phyloP scores from a whole-genome alignment of 2,113 vertebrate genomes.

The Haliaeetus leucogaster region DNA sequence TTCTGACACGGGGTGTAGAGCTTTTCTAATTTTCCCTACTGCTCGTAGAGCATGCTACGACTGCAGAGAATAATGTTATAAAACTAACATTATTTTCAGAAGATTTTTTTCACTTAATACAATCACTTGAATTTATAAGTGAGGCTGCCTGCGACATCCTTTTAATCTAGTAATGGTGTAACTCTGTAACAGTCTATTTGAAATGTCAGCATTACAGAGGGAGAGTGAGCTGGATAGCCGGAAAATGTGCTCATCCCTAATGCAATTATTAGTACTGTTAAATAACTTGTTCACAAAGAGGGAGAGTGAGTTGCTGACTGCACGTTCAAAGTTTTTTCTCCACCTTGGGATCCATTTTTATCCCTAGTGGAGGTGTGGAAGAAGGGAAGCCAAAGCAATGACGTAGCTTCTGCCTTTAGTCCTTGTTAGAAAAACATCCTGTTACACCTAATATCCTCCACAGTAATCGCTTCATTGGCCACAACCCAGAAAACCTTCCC shows the following conservation, averaged over 20 bases:
- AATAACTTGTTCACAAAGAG: neutral
- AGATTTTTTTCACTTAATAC: neutral
- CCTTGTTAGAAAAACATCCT: conserved; percentile 32
- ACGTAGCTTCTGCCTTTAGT: conserved; percentile 12
- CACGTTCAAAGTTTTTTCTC: neutral
- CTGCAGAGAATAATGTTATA: neutral
- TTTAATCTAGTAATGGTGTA: conserved; percentile 50
- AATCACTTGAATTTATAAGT: neutral
- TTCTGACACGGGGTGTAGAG: neutral
- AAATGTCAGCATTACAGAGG: neutral
- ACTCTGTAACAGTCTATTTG: neutral
- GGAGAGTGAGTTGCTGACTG: neutral
- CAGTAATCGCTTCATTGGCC: neutral
- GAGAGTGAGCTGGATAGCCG: neutral
- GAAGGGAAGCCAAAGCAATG: conserved; percentile 42
- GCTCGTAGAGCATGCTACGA: neutral
- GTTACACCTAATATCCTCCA: neutral
- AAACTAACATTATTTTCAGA: neutral
- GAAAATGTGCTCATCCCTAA: conserved; percentile 28
- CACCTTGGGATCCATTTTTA: conserved; percentile 14
- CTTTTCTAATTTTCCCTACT: neutral
- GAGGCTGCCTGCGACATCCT: neutral
- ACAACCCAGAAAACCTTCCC: neutral
- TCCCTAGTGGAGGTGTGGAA: conserved; percentile 10
- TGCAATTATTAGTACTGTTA: conserved; percentile 7